These are phyloP conservation scores for Silurus aristotelis DNA, from an alignment of 2,797 vertebrate species.

Conservation along the genomic window DNA sequence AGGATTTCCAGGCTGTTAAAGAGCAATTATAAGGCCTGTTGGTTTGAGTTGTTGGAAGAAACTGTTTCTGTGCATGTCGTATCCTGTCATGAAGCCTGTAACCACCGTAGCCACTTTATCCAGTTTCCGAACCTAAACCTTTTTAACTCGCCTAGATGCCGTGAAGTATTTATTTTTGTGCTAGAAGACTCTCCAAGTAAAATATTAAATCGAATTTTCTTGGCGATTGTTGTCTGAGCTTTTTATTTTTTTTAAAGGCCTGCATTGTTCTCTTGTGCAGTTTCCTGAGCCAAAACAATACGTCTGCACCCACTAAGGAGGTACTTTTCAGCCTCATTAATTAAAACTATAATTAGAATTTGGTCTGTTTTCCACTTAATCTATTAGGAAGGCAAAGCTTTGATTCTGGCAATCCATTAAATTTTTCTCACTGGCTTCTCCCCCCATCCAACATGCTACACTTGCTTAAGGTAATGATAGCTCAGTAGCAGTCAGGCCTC, in stretches of 20 bases:
- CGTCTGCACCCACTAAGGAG: constrained; percentile 53
- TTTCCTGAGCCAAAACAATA: constrained; percentile 63
- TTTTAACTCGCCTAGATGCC: constrained; percentile 35
- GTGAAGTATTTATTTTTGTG: constrained; percentile 54
- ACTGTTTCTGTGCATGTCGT: constrained; percentile 30
- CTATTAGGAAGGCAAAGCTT: constrained; percentile 58
- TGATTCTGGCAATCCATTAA: constrained; percentile 63
- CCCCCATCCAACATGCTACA: constrained; percentile 49
- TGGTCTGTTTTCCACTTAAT: constrained; percentile 60
- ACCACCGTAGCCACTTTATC: not conserved
- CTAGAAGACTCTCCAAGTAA: constrained; percentile 55
- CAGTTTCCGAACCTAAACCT: not conserved
- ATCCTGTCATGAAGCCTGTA: constrained; percentile 33
- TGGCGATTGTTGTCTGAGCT: constrained; percentile 47
- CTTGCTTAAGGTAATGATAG: constrained; percentile 59
- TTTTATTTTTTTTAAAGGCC: constrained; percentile 35
- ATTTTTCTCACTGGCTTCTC: constrained; percentile 61
- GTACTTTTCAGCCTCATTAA: constrained; percentile 59
- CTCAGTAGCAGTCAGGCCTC: constrained; percentile 54
- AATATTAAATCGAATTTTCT: constrained; percentile 55
- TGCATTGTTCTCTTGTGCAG: constrained; percentile 43
- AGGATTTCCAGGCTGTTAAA: constrained; percentile 51
- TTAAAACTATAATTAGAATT: constrained; percentile 68
- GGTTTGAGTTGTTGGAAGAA: constrained; percentile 40
- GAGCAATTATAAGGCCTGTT: constrained; percentile 57